Base-by-base conservation (phyloP, 2,113 vertebrate species). In the Atrichornis clamosus region DNA sequence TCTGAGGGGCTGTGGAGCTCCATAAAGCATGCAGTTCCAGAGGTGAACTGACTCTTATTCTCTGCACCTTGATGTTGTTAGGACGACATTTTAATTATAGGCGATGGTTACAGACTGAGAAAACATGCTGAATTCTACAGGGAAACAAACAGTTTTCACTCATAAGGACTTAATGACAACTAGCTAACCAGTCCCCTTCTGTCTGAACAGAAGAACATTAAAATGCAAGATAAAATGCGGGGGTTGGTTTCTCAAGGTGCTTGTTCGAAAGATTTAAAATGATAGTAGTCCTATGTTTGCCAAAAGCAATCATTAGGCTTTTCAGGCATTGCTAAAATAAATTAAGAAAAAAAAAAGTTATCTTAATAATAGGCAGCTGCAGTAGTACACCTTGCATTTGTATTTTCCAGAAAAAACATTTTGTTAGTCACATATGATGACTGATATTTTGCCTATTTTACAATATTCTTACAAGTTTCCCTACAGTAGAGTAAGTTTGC, bases 61-160 rank as follows among this genome's bases (percentile, higher is more conserved):
- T 67, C 90, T 89, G 77, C 92, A 89, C 84, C 95, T 89, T 81
- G 82, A 84, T 84, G 93, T 78, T 85, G 73, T 95, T 83, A 96
- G 84, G 94, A 96, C 15, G 74, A 97, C 93, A 90, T 96, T 97
- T 97, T 98, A 98, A 98, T 98, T 97, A 97, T 55, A 94, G 76
- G 90, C 65, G 81, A 69, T 70, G 81, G 94, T 81, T 96, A 63
- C 70, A 96, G 95, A 59, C 94, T 80, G 85, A 93, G 94, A 92
- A 96, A 96, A 93, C 73, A 52, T 22, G 79, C 46, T 64, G 63
- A 93, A 96, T 96, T 83, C 95, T 94, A 39, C 56, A 49, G 79
- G 87, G 90, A 97, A 94, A 87, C 76, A 91, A 95, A 69, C 37
- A 55, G 69, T 93, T 96, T 89, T 86, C 76, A 58, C 82, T 93